A percentile compares a stretch with the other conserved stretches of the same genome.
Evolutionary conservation across 2,888 invertebrate genomes (phyloP).

Genomic region (Desoria tigrina): DNA sequence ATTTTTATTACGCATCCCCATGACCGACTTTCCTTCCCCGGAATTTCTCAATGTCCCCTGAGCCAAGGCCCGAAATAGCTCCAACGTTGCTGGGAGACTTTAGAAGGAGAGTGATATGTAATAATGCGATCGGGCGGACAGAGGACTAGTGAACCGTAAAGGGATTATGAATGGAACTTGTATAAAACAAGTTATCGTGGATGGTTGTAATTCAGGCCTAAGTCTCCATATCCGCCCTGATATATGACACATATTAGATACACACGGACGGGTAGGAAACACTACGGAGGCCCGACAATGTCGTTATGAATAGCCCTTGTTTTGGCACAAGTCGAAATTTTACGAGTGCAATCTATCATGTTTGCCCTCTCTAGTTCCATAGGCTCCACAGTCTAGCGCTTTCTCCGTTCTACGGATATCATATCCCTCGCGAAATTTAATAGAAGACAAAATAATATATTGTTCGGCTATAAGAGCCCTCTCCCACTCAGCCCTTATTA

Average conservation of each 20-base stretch:
- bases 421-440: too few species aligned
- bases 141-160: conserved; percentile 26
- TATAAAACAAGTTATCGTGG: background rate
- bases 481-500: background rate
- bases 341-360: conserved; percentile 31
- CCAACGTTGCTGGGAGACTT: too few species aligned
- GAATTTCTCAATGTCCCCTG: too few species aligned
- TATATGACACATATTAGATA: background rate
- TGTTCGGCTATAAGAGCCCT: background rate
- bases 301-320: conserved; percentile 18
- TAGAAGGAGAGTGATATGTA: conserved; percentile 6
- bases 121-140: conserved; percentile 8
- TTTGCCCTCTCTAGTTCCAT: background rate
- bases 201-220: too few species aligned
- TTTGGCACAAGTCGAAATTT: conserved; percentile 30
- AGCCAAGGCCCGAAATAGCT: too few species aligned
- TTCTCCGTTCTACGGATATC: background rate
- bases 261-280: background rate
- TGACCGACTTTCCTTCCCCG: too few species aligned
- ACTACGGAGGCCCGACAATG: background rate
- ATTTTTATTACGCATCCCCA: too few species aligned
- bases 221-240: too few species aligned
- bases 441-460: background rate
- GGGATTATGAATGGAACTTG: conserved; percentile 23
- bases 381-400: background rate